Conservation (phyloP, 2,888 invertebrate species). For the Balanococcus diminutus region DNA sequence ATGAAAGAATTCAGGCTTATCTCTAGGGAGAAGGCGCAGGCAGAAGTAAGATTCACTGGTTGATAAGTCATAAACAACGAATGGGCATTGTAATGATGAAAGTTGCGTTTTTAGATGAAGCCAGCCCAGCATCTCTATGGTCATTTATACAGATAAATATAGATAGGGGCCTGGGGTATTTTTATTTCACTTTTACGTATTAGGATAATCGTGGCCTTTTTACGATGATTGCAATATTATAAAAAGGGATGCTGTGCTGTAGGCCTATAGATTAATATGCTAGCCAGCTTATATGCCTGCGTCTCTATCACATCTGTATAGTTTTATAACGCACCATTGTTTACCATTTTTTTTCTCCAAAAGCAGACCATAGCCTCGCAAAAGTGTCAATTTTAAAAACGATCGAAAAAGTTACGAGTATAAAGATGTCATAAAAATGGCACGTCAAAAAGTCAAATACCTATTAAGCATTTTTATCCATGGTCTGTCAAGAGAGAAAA, state of each 20-base stretch:
- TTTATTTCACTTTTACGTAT: background rate
- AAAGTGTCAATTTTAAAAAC: background rate
- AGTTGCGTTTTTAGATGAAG: background rate
- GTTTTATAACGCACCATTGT: background rate
- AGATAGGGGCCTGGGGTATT: background rate
- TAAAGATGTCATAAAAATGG: background rate
- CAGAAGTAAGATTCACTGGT: background rate
- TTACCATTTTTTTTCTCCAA: background rate
- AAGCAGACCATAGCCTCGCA: background rate
- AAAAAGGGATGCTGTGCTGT: background rate
- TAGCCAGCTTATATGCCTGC: background rate
- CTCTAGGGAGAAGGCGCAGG: background rate
- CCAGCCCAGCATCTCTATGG: background rate
- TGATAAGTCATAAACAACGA: conserved; percentile 1
- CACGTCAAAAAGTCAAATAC: conserved; percentile 3
- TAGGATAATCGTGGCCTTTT: conserved; percentile 27
- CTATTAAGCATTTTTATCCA: background rate
- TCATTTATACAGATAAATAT: background rate
- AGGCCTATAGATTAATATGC: background rate
- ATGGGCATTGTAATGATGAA: conserved; percentile 3
- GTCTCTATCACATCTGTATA: background rate
- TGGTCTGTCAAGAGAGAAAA: background rate
- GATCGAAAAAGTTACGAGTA: background rate
- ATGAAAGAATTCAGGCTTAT: background rate
- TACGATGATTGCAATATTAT: conserved; percentile 5